A percentile compares a stretch with the other conserved stretches of the same genome.
These are phyloP conservation scores for Muscicapa comitata DNA, from an alignment of 2,797 vertebrate genomes.

Conservation along the genomic window DNA sequence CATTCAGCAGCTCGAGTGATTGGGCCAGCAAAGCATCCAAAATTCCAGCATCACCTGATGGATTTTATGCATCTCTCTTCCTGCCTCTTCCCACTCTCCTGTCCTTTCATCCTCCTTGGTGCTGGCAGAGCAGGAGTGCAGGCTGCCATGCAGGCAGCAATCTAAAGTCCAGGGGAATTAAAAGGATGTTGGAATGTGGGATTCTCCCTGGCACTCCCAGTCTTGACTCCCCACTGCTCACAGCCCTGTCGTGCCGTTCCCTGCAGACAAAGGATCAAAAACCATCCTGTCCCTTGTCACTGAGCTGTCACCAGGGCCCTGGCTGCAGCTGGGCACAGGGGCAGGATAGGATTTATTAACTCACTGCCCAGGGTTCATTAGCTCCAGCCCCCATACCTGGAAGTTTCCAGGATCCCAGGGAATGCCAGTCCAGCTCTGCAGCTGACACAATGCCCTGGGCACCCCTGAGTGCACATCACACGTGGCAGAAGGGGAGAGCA, in stretches of 20 bases:
- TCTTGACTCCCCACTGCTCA: not conserved
- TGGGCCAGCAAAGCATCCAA: accelerated
- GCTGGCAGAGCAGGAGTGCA: not conserved
- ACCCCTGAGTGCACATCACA: not conserved
- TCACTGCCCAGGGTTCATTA: not conserved
- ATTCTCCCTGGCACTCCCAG: not conserved
- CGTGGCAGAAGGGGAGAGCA: not conserved
- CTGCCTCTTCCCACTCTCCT: not conserved
- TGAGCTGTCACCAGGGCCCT: not conserved
- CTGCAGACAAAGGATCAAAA: constrained; percentile 29
- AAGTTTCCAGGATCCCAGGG: not conserved
- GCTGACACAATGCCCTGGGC: constrained; percentile 45
- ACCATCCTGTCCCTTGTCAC: constrained; percentile 3
- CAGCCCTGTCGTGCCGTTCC: not conserved
- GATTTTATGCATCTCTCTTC: not conserved
- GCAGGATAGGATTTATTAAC: not conserved
- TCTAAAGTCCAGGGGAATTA: not conserved
- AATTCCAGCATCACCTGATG: not conserved
- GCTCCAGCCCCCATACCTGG: not conserved
- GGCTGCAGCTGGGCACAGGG: constrained; percentile 19
- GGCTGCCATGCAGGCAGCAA: not conserved
- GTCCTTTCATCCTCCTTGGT: not conserved
- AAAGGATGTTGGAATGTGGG: not conserved
- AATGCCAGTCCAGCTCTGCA: not conserved
- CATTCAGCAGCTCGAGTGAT: accelerated